phyloP scores from a whole-genome alignment of 2,888 invertebrate species.

The Caenorhabditis imperialis region DNA sequence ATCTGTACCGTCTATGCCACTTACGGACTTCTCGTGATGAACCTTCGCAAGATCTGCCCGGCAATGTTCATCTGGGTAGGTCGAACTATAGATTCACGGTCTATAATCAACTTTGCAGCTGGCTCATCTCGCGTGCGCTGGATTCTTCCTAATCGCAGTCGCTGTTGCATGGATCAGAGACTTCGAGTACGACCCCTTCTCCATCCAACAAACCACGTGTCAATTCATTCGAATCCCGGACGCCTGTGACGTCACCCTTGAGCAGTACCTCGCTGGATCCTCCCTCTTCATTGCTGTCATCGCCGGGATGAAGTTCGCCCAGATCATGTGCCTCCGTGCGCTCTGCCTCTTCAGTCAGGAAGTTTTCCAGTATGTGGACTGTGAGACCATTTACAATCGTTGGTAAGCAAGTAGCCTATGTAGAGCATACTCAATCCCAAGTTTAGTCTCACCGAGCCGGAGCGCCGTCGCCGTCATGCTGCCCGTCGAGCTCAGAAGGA shows the following conservation, averaged over 20 bases:
- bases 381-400: slow-evolving; percentile 36
- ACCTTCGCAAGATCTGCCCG: slow-evolving; percentile 25
- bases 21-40: slow-evolving; percentile 45
- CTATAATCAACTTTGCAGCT: too few species aligned
- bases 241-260: slow-evolving; percentile 24
- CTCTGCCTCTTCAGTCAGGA: slow-evolving; percentile 38
- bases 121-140: slow-evolving; percentile 24
- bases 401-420: slow-evolving; percentile 11
- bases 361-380: slow-evolving; percentile 37
- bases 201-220: slow-evolving; percentile 35
- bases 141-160: slow-evolving; percentile 22
- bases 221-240: slow-evolving; percentile 25
- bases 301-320: slow-evolving; percentile 25
- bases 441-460: slow-evolving; percentile 35
- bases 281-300: slow-evolving; percentile 17
- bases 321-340: slow-evolving; percentile 44
- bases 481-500: slow-evolving; percentile 17
- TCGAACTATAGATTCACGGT: background rate
- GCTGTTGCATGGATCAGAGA: slow-evolving; percentile 17
- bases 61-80: slow-evolving; percentile 45
- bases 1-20: slow-evolving; percentile 31
- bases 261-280: slow-evolving; percentile 19
- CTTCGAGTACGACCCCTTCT: slow-evolving; percentile 34
- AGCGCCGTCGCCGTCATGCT: slow-evolving; percentile 38
- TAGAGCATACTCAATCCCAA: background rate